Conservation (phyloP, 1,140 invertebrate species). For the Euwallacea similis region DNA sequence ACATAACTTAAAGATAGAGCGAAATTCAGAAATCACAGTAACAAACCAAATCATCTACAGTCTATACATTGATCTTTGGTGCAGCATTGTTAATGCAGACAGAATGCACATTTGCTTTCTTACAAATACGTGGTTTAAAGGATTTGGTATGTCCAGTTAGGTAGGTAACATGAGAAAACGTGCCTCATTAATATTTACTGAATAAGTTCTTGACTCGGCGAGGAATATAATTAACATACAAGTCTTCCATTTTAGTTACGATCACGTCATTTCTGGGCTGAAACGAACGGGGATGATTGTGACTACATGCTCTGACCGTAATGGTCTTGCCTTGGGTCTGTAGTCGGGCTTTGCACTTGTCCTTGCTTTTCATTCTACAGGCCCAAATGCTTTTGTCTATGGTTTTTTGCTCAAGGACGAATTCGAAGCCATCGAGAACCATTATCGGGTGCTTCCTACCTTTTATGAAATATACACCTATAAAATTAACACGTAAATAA, state of each 20-base stretch:
- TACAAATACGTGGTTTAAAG: no score
- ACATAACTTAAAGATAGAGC: no score
- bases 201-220: no score
- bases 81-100: no score
- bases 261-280: not conserved
- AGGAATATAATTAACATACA: not conserved
- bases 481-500: not conserved
- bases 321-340: slow-evolving; percentile 25
- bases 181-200: no score
- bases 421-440: slow-evolving; percentile 29
- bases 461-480: slow-evolving; percentile 29
- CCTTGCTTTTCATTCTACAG: slow-evolving; percentile 21
- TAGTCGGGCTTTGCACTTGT: slow-evolving; percentile 37
- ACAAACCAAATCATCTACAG: no score
- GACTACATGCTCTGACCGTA: not conserved
- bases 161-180: no score
- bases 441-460: slow-evolving; percentile 38
- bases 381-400: slow-evolving; percentile 31
- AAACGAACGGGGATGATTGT: slow-evolving; percentile 28
- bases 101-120: no score
- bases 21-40: no score
- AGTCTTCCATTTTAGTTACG: not conserved
- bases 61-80: no score
- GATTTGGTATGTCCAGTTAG: no score
- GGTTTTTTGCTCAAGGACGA: slow-evolving; percentile 17